phyloP scores from a whole-genome alignment of 2,797 vertebrate genomes.

The Sebastes taczanowskii region DNA sequence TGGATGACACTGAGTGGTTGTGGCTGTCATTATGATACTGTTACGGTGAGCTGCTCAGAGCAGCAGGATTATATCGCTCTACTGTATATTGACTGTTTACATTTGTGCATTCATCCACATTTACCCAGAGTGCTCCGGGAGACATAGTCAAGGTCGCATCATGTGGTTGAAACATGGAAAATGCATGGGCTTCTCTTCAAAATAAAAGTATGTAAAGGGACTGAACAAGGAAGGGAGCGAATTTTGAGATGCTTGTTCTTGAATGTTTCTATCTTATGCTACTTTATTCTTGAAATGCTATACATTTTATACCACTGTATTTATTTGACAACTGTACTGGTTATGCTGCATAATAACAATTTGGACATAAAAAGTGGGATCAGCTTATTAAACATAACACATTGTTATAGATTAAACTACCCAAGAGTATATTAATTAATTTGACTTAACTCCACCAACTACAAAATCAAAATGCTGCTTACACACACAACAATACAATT shows the following conservation, averaged over 20 bases:
- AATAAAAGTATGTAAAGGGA: slow-evolving; percentile 17
- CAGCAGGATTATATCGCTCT: not conserved
- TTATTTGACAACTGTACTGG: not conserved
- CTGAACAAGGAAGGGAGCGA: not conserved
- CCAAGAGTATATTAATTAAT: not conserved
- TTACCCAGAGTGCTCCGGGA: slow-evolving; percentile 79
- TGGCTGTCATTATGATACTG: too few relatives aligned
- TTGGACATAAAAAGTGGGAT: not conserved
- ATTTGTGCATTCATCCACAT: slow-evolving; percentile 18
- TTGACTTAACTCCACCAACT: not conserved
- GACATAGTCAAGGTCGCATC: not conserved
- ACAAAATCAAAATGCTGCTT: not conserved
- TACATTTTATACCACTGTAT: not conserved
- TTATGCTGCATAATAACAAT: not conserved
- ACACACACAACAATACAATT: not conserved
- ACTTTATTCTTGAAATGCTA: not conserved
- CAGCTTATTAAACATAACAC: not conserved
- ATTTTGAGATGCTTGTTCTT: not conserved
- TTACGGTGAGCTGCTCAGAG: not conserved
- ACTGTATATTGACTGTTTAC: slow-evolving; percentile 43
- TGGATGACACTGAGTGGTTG: not conserved
- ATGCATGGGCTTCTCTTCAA: not conserved
- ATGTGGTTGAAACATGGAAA: not conserved
- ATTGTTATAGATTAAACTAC: not conserved
- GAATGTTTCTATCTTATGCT: not conserved